Conservation (phyloP, 2,888 invertebrate species). For the Tachina fera region DNA sequence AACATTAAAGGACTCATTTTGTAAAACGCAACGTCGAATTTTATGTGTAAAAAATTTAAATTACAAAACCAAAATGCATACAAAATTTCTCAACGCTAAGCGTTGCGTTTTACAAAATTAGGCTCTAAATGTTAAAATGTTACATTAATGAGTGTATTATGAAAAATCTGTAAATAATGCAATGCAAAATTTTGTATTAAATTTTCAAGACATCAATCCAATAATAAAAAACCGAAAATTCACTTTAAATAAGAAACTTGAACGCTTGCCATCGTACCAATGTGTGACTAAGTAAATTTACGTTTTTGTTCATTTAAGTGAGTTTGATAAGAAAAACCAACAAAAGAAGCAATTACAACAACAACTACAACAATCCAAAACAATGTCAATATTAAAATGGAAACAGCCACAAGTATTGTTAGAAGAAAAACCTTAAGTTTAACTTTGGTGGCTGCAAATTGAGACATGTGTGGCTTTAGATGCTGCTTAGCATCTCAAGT, state of each 20-base stretch:
- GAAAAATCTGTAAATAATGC: too few relatives aligned
- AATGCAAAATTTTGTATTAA: too few relatives aligned
- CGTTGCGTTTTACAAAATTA: too few relatives aligned
- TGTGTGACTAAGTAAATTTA: background rate
- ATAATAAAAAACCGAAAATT: background rate
- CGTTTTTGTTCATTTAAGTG: background rate
- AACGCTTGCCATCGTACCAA: background rate
- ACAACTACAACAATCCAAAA: constrained; percentile 2
- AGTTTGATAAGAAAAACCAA: constrained; percentile 50
- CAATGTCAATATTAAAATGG: constrained; percentile 50
- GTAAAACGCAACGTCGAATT: too few relatives aligned
- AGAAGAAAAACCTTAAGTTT: constrained; percentile 30
- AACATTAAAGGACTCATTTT: too few relatives aligned
- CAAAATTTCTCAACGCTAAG: too few relatives aligned
- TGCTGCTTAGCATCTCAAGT: background rate
- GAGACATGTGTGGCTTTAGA: constrained; percentile 28
- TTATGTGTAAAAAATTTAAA: too few relatives aligned
- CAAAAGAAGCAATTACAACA: background rate
- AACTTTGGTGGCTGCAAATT: constrained; percentile 35
- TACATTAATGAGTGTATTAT: too few relatives aligned
- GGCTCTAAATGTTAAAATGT: too few relatives aligned
- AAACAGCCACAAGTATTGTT: constrained; percentile 39
- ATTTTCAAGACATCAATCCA: too few relatives aligned
- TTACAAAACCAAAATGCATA: too few relatives aligned
- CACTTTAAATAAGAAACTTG: background rate